These are phyloP conservation scores for Noctua comes DNA, from an alignment of 2,888 invertebrate genomes.

Conservation along the genomic window DNA sequence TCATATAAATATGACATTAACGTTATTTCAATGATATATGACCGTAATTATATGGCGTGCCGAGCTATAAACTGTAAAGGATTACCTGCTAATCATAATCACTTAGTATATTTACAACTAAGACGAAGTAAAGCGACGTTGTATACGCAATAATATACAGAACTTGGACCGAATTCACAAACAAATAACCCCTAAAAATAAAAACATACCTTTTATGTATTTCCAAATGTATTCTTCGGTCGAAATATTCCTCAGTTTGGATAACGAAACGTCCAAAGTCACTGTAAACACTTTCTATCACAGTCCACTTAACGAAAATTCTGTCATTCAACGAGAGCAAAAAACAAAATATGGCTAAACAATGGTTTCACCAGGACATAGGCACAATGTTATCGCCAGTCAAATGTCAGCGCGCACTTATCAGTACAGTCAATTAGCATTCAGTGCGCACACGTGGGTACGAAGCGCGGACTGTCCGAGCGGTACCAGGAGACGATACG, in stretches of 20 bases:
- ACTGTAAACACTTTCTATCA: constrained; percentile 81
- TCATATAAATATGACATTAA: constrained; percentile 45
- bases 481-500: constrained; percentile 72
- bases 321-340: constrained; percentile 62
- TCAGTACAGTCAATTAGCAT: constrained; percentile 82
- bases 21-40: constrained; percentile 40
- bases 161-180: constrained; percentile 81
- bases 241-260: constrained; percentile 88
- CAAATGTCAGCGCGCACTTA: constrained; percentile 84
- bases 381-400: constrained; percentile 80
- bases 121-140: constrained; percentile 1
- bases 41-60: constrained; percentile 21
- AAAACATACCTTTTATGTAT: constrained; percentile 86
- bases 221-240: constrained; percentile 86
- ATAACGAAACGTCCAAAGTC: constrained; percentile 81
- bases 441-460: constrained; percentile 82
- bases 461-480: constrained; percentile 66
- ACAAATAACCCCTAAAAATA: constrained; percentile 39
- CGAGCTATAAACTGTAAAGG: constrained; percentile 40
- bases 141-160: constrained; percentile 5
- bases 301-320: constrained; percentile 79
- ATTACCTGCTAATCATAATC: constrained; percentile 39
- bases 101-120: constrained; percentile 26
- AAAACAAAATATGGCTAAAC: constrained; percentile 63
- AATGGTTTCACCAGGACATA: constrained; percentile 70